Evolutionary conservation across 2,113 vertebrate species (phyloP), one percentile per base, ranked within the genome.

Genomic region (Etheostoma cragini): DNA sequence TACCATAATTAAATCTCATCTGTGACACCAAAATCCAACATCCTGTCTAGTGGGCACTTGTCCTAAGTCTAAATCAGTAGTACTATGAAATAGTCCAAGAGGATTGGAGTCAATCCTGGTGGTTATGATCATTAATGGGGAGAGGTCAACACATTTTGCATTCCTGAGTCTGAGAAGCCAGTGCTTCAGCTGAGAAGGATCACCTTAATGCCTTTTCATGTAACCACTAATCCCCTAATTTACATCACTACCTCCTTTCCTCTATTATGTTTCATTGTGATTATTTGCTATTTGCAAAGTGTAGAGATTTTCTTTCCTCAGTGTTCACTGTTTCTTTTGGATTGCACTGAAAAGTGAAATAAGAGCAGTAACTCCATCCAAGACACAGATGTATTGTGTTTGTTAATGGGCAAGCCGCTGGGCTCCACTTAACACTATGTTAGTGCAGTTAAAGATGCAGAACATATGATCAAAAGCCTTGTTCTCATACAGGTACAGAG

Each of bases 191-290:
- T 85, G 86, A 89, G 71, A 74, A 73, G 80, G 71, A 91, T 89
- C 82, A 92, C 77, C 82, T 87, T 90, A 93, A 94, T 90, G 87
- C 69, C 75, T 90, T 85, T 93, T 87, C 60, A 88, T 86, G 87
- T 83, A 85, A 88, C 78, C 68, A 85, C 89, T 92, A 91, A 94
- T 94, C 86, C 89, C 69, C 80, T 90, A 78, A 89, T 92, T 89
- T 88, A 89, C 87, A 88, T 90, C 85, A 84, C 62, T 79, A 69
- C 54, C 78, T 80, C 52, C 72, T 78, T 76, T 83, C 56, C 67
- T 88, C 84, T 76, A 77, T 90, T 89, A 83, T 76, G 67, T 83
- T 88, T 88, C 85, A 80, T 78, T 87, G 75, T 74, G 85, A 90
- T 92, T 83, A 85, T 93, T 93, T 93, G 80, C 68, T 90, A 75